Evolutionary conservation across 2,113 vertebrate species (phyloP).

Genomic region (Hemiscyllium ocellatum): DNA sequence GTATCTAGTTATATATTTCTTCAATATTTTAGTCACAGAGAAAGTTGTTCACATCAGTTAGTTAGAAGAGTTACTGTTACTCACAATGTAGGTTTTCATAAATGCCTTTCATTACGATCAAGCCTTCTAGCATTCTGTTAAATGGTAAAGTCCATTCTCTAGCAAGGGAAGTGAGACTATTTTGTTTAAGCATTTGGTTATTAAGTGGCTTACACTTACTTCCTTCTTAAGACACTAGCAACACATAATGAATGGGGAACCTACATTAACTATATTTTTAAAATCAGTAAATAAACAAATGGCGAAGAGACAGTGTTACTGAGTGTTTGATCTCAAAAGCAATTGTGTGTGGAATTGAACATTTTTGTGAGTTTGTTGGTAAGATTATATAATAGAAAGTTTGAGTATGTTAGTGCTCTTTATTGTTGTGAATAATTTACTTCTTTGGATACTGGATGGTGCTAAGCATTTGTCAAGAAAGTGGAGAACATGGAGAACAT

Average conservation of each 20-base stretch:
- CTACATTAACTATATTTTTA: neutral
- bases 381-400: neutral
- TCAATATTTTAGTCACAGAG: neutral
- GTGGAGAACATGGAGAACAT: neutral
- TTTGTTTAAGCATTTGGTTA: neutral
- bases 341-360: neutral
- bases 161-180: neutral
- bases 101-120: neutral
- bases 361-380: neutral
- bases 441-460: neutral
- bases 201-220: neutral
- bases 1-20: neutral
- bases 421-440: neutral
- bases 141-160: neutral
- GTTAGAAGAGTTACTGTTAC: neutral
- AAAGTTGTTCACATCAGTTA: neutral
- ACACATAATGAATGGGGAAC: neutral
- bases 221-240: neutral
- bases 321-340: neutral
- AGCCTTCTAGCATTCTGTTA: neutral
- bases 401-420: neutral
- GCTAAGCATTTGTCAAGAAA: neutral
- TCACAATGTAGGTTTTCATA: neutral
- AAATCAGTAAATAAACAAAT: neutral
- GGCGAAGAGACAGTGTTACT: neutral